These are phyloP conservation scores for Lutjanus erythropterus DNA, from an alignment of 2,113 vertebrate genomes.

Conservation along the genomic window DNA sequence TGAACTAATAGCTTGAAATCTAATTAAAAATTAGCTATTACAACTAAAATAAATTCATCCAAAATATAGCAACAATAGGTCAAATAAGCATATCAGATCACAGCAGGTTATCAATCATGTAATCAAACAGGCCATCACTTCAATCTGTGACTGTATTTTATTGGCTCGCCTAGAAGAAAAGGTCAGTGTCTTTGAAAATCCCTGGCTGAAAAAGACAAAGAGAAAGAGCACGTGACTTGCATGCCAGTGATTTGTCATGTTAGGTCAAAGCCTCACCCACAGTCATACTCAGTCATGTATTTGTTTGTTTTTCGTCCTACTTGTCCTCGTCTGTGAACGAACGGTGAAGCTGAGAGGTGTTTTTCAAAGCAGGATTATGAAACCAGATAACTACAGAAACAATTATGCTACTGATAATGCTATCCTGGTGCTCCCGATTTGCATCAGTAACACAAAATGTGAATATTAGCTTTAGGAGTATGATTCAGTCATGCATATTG, in stretches of 20 bases:
- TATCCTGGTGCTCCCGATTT: slow-evolving; percentile 15
- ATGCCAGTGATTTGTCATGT: neutral
- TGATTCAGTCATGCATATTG: slow-evolving; percentile 58
- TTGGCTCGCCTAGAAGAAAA: slow-evolving; percentile 17
- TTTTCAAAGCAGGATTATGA: slow-evolving; percentile 19
- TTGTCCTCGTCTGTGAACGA: neutral
- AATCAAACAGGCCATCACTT: slow-evolving; percentile 19
- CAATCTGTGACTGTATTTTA: slow-evolving; percentile 16
- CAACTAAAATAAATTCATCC: neutral
- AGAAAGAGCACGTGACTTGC: neutral
- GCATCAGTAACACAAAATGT: slow-evolving; percentile 33
- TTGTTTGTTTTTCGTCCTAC: neutral
- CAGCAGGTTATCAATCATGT: slow-evolving; percentile 5
- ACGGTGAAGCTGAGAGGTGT: neutral
- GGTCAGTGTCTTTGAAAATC: slow-evolving; percentile 34
- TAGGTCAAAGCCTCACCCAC: neutral
- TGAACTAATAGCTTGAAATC: neutral
- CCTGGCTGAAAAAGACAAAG: neutral
- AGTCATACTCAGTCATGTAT: neutral
- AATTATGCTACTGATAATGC: slow-evolving; percentile 7
- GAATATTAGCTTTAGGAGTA: slow-evolving; percentile 47
- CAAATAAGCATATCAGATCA: neutral
- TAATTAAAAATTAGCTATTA: neutral
- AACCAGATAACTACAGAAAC: slow-evolving; percentile 29
- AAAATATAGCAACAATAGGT: neutral